phyloP scores from a whole-genome alignment of 2,113 vertebrate genomes.

The Limnothrissa miodon region DNA sequence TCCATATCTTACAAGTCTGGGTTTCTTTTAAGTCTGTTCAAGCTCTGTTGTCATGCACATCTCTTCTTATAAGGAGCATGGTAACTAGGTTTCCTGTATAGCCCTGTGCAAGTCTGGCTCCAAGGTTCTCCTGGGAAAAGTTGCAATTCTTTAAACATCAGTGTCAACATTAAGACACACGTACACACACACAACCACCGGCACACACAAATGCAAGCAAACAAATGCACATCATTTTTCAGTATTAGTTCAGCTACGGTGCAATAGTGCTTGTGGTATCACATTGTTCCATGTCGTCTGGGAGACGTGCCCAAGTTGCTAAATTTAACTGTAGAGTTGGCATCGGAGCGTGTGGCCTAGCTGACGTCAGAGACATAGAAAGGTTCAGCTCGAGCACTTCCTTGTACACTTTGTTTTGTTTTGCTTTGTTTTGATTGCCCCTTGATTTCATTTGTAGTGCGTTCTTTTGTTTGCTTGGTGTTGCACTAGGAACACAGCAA shows the following conservation, averaged over 20 bases:
- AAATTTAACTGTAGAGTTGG: constrained; percentile 57
- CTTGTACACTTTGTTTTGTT: constrained; percentile 40
- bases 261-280: constrained; percentile 51
- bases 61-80: not conserved
- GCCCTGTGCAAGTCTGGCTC: not conserved
- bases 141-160: not conserved
- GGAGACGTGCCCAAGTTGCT: constrained; percentile 50
- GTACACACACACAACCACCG: constrained; percentile 23
- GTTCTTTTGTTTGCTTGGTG: not conserved
- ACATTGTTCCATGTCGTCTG: constrained; percentile 54
- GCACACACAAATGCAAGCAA: constrained; percentile 29
- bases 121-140: not conserved
- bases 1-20: too few species aligned
- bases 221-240: not conserved
- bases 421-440: constrained; percentile 3
- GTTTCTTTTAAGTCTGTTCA: not conserved
- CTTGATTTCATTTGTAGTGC: not conserved
- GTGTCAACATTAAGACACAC: not conserved
- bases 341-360: constrained; percentile 42
- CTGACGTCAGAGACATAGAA: constrained; percentile 51
- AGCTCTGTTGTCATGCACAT: not conserved
- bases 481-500: not conserved
- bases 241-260: constrained; percentile 24
- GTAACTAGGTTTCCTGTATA: not conserved
- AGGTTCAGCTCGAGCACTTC: constrained; percentile 4